Conservation (phyloP, 2,113 vertebrate species). For the Laticauda colubrina region DNA sequence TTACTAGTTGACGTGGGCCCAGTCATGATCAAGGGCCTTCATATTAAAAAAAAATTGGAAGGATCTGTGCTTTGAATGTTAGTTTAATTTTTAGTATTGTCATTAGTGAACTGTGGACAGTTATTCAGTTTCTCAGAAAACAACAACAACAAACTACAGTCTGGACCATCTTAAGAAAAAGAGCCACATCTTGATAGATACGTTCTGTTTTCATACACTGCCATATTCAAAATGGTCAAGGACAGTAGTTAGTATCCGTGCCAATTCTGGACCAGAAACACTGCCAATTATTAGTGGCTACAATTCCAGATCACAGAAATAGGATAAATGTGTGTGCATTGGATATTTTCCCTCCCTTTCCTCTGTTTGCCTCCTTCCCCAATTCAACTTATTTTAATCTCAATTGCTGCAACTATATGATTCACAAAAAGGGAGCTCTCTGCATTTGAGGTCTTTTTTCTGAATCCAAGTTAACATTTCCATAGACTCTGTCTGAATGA, state of each 20-base stretch:
- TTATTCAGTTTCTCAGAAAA: background rate
- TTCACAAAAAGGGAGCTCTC: background rate
- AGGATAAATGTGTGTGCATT: background rate
- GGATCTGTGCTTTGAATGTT: background rate
- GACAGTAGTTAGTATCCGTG: background rate
- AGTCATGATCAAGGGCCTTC: background rate
- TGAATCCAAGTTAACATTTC: conserved; percentile 34
- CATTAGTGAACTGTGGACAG: background rate
- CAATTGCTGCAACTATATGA: conserved; percentile 24
- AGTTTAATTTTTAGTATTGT: background rate
- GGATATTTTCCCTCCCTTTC: background rate
- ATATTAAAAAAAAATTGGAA: background rate
- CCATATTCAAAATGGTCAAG: background rate
- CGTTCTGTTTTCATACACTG: background rate
- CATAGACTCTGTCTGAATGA: conserved; percentile 18
- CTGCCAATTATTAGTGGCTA: background rate
- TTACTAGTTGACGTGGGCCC: background rate
- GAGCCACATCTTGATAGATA: background rate
- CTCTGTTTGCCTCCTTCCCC: background rate
- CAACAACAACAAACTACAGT: background rate
- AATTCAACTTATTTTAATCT: background rate
- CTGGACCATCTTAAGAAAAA: background rate
- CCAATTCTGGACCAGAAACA: background rate
- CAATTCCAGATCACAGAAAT: background rate
- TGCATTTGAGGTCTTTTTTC: conserved; percentile 33